Evolutionary conservation across 2,888 invertebrate genomes (phyloP).

Genomic region (Diogma glabrata): DNA sequence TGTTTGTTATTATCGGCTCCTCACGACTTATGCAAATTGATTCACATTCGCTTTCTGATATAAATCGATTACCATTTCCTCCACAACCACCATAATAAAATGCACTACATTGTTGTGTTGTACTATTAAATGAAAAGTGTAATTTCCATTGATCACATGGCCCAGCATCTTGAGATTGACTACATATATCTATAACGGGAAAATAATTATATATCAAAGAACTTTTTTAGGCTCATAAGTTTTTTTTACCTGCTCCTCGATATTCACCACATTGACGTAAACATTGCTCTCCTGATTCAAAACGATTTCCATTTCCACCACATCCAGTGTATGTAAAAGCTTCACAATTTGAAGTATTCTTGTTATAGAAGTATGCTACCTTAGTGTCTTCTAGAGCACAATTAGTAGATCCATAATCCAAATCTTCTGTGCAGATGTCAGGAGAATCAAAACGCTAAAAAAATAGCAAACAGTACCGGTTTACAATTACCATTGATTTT

Average conservation of each 20-base stretch:
- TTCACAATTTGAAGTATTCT: conserved; percentile 50
- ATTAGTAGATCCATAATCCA: background rate
- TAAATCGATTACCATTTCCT: conserved; percentile 78
- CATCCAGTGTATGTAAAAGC: conserved; percentile 82
- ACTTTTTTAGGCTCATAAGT: background rate
- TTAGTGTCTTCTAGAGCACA: conserved; percentile 53
- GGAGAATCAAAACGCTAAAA: too few relatives aligned
- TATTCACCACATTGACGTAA: conserved; percentile 65
- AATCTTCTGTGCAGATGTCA: background rate
- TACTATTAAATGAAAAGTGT: conserved; percentile 54
- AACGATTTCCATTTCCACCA: conserved; percentile 62
- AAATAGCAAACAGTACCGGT: too few relatives aligned
- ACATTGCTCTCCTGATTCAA: conserved; percentile 62
- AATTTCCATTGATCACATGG: conserved; percentile 52
- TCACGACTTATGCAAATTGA: conserved; percentile 52
- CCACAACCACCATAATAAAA: conserved; percentile 74
- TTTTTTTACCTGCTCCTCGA: conserved; percentile 49
- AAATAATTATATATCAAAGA: background rate
- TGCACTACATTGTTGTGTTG: conserved; percentile 47
- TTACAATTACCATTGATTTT: too few relatives aligned
- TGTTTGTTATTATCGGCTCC: conserved; percentile 36
- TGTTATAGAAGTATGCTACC: conserved; percentile 62
- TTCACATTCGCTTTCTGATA: conserved; percentile 59
- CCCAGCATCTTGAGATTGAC: conserved; percentile 52
- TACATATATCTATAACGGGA: conserved; percentile 54